Evolutionary conservation across 2,113 vertebrate species (phyloP), one percentile per base, ranked within the genome.

Genomic region (Anolis sagrei): DNA sequence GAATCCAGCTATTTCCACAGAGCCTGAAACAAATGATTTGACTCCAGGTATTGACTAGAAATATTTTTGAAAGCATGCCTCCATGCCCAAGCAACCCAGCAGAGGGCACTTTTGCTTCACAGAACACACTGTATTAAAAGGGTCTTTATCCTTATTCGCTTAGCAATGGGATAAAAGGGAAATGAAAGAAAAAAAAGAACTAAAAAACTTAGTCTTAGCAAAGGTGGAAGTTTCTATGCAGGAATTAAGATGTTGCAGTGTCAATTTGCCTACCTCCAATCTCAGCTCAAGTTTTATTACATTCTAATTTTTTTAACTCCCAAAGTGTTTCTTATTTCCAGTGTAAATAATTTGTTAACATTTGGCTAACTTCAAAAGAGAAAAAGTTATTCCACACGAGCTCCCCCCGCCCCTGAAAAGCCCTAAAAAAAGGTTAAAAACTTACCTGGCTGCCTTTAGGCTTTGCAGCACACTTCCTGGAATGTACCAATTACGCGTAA

Each of bases 171-270:
- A 58, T 4, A 58, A 58, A 58, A 58, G 3, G 13, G 18, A 16
- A 14, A 14, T 16, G 54, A 14, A 14, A 54, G 54, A 3, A 13
- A 14, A 14, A 16, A 16, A 18, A 18, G 3, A 58, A 16, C 14
- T 13, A 58, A 58, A 14, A 18, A 18, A 90, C n/a, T 19, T n/a
- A 44, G 86, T 87, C 84, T 79, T 87, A 85, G 91, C 93, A 93
- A 92, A 95, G 94, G 95, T 95, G 95, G 95, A 95, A 95, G 94
- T 95, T 94, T 96, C 92, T 92, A 72, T 94, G 94, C 92, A 96
- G 90, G 92, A 95, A 95, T 96, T 92, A 93, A 93, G 92, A 90
- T 87, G 84, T 91, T 85, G 68, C 10, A 76, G 76, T 83, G 89
- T 89, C 27, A 84, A 83, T 86, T 90, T 77, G 64, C 49, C 89